Percentiles rank a stretch among this genome's conserved stretches.
These are phyloP conservation scores for roundworm (Caenorhabditis elegans) DNA, from an alignment of 1,140 invertebrate species.

Conservation along the genomic window WBcel235 BX284606.5:14327001-14327500, in stretches of 20 bases:
- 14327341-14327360: neutral
- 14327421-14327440: too few species aligned
- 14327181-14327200: slow-evolving; percentile 11
- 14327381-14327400: neutral
- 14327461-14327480: too few species aligned
- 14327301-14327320: neutral
- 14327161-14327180: slow-evolving; percentile 12
- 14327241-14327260: slow-evolving; percentile 36
- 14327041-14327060: too few species aligned
- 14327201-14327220: neutral
- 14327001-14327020: too few species aligned
- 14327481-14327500: too few species aligned
- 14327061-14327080: too few species aligned
- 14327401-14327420: neutral
- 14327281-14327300: too few species aligned
- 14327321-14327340: slow-evolving; percentile 22
- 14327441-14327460: too few species aligned
- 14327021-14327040: too few species aligned
- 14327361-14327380: neutral
- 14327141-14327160: neutral
- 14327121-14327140: neutral
- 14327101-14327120: neutral
- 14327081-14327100: too few species aligned
- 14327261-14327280: too few species aligned
- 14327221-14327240: slow-evolving; percentile 24